Percentiles rank a stretch among this genome's conserved stretches.
phyloP scores from a whole-genome alignment of 2,888 invertebrate genomes.

The Ligdia adustata region DNA sequence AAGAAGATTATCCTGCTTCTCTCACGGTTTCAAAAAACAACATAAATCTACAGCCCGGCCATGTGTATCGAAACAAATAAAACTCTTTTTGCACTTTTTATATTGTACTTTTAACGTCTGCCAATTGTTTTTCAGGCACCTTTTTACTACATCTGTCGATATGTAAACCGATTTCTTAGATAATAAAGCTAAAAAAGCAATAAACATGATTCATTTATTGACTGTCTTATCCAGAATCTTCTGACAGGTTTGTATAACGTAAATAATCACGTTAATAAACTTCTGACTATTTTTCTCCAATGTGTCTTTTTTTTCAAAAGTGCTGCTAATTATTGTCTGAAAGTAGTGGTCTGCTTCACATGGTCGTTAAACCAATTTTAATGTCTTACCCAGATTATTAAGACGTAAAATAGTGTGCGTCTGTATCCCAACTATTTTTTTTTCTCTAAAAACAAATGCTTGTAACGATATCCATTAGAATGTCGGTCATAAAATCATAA shows the following conservation, averaged over 20 bases:
- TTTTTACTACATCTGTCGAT: constrained; percentile 51
- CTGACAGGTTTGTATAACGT: no score
- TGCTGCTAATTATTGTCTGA: no score
- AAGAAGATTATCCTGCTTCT: constrained; percentile 42
- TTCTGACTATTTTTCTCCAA: no score
- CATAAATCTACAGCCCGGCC: constrained; percentile 36
- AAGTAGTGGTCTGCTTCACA: background rate
- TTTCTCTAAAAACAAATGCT: constrained; percentile 6
- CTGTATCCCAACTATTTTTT: background rate
- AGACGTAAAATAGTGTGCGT: constrained; percentile 6
- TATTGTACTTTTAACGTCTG: constrained; percentile 50
- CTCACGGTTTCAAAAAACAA: constrained; percentile 31
- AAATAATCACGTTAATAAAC: no score
- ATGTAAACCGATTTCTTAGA: constrained; percentile 17
- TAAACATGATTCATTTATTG: no score
- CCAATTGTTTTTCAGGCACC: constrained; percentile 52
- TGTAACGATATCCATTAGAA: constrained; percentile 1
- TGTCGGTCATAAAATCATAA: constrained; percentile 3
- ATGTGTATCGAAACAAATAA: constrained; percentile 48
- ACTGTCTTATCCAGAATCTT: no score
- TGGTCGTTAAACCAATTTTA: background rate
- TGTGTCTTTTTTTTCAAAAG: no score
- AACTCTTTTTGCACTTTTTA: constrained; percentile 33
- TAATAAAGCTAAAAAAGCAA: background rate
- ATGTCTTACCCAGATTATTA: constrained; percentile 1